Base-by-base conservation (phyloP, 2,888 invertebrate species). In the Temnothorax ravouxi region DNA sequence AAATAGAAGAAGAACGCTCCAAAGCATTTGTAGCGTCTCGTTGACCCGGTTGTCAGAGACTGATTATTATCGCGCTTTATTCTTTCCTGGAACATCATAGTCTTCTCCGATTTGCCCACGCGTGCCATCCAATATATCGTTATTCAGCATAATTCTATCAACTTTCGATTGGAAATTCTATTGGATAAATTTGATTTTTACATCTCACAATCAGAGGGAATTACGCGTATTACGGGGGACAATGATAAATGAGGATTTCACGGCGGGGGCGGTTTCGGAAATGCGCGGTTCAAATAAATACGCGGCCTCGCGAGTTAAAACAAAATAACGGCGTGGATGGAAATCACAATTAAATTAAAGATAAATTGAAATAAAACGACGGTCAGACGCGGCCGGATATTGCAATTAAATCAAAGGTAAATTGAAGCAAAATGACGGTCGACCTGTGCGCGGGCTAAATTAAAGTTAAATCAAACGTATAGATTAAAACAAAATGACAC, bases 321-420 rank as follows among this genome's bases (percentile, higher is more conserved):
- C 13, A 47, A 25, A 71, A 69, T 80, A 80, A 61, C 71, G 71
- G 79, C 79, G 50, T 59, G 79, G 44, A 61, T 50, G 69, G 59
- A 69, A 76, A 79, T 79, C 79, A 59, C 59, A 80, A 71, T 80
- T 80, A 71, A 80, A 71, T 80, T n/a, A 80, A 71, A 80, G 59
- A 59, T 80, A 80, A 80, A 80, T 69, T 59, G 79, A 80, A 71
- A 80, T 79, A 71, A 69, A 80, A 59, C 59, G 69, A 80, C 50
- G 18, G 69, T 21, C 13, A 18, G 41, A n/a, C n/a, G 52, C 79
- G 69, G 38, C 41, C 59, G 71, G 79, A 80, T 80, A 80, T 80
- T 80, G 79, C 79, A 71, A 80, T 80, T 80, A 80, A 80, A 80
- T 80, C 79, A 71, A 80, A 80, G 79, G 47, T 80, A 71, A 80